Base-by-base conservation (phyloP, 2,113 vertebrate genomes). In the Callospermophilus lateralis region DNA sequence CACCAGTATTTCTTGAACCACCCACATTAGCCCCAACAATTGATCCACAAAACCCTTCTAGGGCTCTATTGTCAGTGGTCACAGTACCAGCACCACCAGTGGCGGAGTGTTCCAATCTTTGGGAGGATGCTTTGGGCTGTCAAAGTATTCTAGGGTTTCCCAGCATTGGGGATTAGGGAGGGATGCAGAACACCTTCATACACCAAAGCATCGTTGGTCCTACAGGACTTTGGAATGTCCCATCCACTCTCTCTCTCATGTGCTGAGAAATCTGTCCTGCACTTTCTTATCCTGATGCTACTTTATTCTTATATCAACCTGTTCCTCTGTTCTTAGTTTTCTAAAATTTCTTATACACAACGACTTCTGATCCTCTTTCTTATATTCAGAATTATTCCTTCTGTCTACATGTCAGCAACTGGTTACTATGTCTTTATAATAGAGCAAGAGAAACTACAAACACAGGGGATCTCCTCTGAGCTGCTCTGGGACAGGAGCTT, bases 51-150 rank as follows among this genome's bases (percentile, higher is more conserved):
- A 4, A 34, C 16, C 74, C 53, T 20, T 34, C 48, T 26, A 45
- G 51, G 15, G 8, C 32, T 53, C 73, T n/a, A 17, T 1, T 0
- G 1, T 73, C 0, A 0, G 30, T 22, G 37, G 32, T n/a, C n/a
- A 2, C 84, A 24, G 16, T 42, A 4, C 16, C 7, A 12, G 6
- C 28, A 32, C 19, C 4, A 0, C 22, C 39, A 28, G 32, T 42
- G 11, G 8, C 73, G 28, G 28, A 51, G 80, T 9, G 4, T 7
- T 15, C 0, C 9, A 32, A 19, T 15, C 0, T 80, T 8, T 0
- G n/a, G 42, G 45, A 3, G 72, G 48, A 10, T 8, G 61, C n/a
- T 63, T 34, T 30, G 26, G 8, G 78, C 22, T 34, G 34, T n/a
- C 45, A 6, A 0, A 1, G 12, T 32, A 32, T 72, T 11, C 45